A percentile compares a stretch with the other conserved stretches of the same genome.
These are phyloP conservation scores for Oryctolagus cuniculus DNA, from an alignment of 2,113 vertebrate species.

Conservation along the genomic window DNA sequence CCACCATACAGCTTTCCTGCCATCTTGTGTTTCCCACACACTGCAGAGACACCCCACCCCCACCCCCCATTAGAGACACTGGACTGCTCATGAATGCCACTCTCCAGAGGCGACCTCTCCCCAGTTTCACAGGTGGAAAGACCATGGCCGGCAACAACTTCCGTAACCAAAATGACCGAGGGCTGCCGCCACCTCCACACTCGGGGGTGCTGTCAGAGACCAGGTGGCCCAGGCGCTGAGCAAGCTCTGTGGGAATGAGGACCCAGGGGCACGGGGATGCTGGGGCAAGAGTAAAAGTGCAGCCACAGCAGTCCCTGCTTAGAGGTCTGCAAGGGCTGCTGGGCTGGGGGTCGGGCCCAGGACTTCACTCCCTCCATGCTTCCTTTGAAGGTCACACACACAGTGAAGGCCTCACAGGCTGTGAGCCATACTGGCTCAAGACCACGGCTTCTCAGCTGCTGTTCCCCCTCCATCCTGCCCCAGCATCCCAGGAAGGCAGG, in stretches of 20 bases:
- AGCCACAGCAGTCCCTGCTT: neutral
- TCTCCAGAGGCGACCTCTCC: too few relatives aligned
- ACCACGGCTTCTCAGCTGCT: neutral
- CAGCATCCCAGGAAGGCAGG: neutral
- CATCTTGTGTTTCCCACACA: slow-evolving; percentile 49
- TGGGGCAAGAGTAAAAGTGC: neutral
- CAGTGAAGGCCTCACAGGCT: neutral
- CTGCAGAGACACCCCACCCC: neutral
- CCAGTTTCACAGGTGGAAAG: neutral
- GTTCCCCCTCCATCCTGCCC: neutral
- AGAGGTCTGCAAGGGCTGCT: neutral
- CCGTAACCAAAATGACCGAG: neutral
- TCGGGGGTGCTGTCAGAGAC: neutral
- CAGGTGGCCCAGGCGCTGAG: neutral
- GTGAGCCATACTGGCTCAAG: too few relatives aligned
- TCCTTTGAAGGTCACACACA: neutral
- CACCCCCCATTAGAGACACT: neutral
- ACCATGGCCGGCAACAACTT: neutral
- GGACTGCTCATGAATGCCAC: neutral
- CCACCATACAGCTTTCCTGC: slow-evolving; percentile 68
- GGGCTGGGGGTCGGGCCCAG: neutral
- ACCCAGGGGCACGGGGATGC: too few relatives aligned
- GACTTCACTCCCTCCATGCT: neutral
- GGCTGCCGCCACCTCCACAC: neutral
- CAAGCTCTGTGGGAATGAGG: neutral